Evolutionary conservation across 1,140 invertebrate species (phyloP).

Genomic region (Drosophila pandora): DNA sequence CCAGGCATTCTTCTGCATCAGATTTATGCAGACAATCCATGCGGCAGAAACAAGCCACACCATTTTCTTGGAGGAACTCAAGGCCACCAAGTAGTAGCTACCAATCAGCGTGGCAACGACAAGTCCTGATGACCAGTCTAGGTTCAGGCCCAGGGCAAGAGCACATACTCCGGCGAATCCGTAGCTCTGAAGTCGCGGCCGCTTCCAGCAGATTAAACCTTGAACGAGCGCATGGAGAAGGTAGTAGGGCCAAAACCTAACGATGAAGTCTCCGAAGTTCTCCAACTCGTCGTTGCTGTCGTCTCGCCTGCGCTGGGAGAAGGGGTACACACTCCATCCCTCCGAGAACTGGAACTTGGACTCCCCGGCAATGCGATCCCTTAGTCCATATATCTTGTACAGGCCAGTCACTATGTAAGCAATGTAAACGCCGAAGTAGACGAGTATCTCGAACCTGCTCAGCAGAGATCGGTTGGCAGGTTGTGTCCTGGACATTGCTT

Average conservation of each 20-base stretch:
- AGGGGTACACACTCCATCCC: constrained; percentile 51
- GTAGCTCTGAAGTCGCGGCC: constrained; percentile 14
- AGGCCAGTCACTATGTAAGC: constrained; percentile 65
- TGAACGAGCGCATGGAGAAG: constrained; percentile 57
- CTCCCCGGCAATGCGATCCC: constrained; percentile 45
- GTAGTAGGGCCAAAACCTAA: constrained; percentile 64
- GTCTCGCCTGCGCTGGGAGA: constrained; percentile 46
- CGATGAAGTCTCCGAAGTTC: constrained; percentile 69
- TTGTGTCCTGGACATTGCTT: constrained; percentile 17
- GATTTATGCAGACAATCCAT: constrained; percentile 68
- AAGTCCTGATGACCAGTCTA: constrained; percentile 54
- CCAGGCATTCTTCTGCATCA: constrained; percentile 62
- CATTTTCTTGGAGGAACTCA: constrained; percentile 29
- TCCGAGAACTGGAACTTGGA: constrained; percentile 56
- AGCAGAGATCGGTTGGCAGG: constrained; percentile 36
- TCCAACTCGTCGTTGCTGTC: constrained; percentile 76
- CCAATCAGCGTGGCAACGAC: constrained; percentile 38
- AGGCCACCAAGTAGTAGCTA: constrained; percentile 56
- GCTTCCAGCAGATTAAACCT: constrained; percentile 22
- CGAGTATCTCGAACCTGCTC: constrained; percentile 59
- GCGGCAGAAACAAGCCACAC: constrained; percentile 58
- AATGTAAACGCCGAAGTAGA: constrained; percentile 67
- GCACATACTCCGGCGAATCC: constrained; percentile 44
- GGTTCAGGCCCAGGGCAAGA: constrained; percentile 34
- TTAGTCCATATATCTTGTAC: constrained; percentile 63